Percentiles rank a stretch among this genome's conserved stretches.
Evolutionary conservation across 2,113 vertebrate genomes (phyloP).

Genomic region (Nestor notabilis): DNA sequence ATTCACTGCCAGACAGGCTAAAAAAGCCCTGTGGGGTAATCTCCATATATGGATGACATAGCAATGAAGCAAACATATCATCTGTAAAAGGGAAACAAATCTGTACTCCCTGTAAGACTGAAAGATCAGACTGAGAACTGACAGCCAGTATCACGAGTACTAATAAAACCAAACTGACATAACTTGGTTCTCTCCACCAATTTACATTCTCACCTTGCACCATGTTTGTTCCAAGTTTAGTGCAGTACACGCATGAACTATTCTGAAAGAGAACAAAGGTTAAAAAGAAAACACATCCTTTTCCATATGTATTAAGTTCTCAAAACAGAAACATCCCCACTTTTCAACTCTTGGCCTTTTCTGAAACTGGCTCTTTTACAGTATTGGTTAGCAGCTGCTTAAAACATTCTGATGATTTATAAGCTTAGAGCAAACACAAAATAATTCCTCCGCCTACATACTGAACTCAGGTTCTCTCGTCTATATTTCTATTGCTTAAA

Average conservation of each 20-base stretch:
- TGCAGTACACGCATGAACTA: not conserved
- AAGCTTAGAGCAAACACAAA: not conserved
- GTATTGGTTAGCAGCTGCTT: slow-evolving; percentile 41
- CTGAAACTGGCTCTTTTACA: slow-evolving; percentile 33
- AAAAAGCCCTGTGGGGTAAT: slow-evolving; percentile 13
- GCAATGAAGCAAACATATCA: not conserved
- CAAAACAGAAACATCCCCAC: slow-evolving; percentile 14
- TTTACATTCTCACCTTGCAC: slow-evolving; percentile 22
- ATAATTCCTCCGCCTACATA: not conserved
- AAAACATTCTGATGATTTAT: slow-evolving; percentile 33
- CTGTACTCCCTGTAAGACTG: not conserved
- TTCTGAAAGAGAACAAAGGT: slow-evolving; percentile 48
- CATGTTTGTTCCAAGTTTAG: slow-evolving; percentile 16
- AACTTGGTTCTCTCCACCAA: not conserved
- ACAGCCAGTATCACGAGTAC: not conserved
- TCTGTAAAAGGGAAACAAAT: slow-evolving; percentile 40
- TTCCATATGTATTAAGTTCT: not conserved
- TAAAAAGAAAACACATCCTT: slow-evolving; percentile 4
- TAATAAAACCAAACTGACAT: not conserved
- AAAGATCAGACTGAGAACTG: slow-evolving; percentile 15
- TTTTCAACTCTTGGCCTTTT: not conserved
- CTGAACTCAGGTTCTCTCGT: slow-evolving; percentile 32
- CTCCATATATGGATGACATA: slow-evolving; percentile 10
- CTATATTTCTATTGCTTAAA: slow-evolving; percentile 40
- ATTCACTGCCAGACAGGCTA: slow-evolving; percentile 27